A percentile compares a stretch with the other conserved stretches of the same genome.
Evolutionary conservation across 2,888 invertebrate genomes (phyloP).

Genomic region (Hydrotaea cyrtoneurina): DNA sequence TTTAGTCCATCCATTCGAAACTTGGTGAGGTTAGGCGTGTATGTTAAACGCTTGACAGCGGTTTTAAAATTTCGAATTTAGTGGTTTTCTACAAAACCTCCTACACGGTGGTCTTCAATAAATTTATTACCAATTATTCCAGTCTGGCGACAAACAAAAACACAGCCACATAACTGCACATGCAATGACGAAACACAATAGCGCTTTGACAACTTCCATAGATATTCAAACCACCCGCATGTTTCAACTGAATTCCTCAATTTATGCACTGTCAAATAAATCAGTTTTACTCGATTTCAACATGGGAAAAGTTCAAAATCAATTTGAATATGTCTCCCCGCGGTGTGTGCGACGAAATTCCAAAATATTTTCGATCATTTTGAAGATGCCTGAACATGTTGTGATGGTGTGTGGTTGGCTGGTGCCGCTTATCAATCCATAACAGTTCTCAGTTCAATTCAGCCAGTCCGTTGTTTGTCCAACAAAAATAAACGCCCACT

Average conservation of each 20-base stretch:
- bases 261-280: constrained; percentile 35
- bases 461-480: background rate
- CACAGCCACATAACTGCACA: background rate
- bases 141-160: background rate
- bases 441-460: background rate
- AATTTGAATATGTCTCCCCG: constrained; percentile 11
- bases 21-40: background rate
- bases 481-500: constrained; percentile 24
- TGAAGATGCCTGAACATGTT: background rate
- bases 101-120: background rate
- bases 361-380: constrained; percentile 11
- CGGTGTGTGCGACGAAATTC: constrained; percentile 4
- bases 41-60: background rate
- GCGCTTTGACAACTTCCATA: constrained; percentile 7
- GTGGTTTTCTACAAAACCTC: background rate
- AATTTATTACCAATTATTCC: constrained; percentile 6
- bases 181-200: constrained; percentile 3
- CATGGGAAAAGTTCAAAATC: constrained; percentile 1
- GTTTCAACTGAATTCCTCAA: background rate
- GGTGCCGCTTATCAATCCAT: constrained; percentile 11
- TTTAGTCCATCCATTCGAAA: too few relatives aligned
- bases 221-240: background rate
- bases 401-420: too few relatives aligned
- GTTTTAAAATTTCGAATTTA: background rate
- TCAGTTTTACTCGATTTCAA: constrained; percentile 15